Percentiles rank a stretch among this genome's conserved stretches.
Conservation (phyloP, 2,113 vertebrate genomes). For the Calyptomena viridis region DNA sequence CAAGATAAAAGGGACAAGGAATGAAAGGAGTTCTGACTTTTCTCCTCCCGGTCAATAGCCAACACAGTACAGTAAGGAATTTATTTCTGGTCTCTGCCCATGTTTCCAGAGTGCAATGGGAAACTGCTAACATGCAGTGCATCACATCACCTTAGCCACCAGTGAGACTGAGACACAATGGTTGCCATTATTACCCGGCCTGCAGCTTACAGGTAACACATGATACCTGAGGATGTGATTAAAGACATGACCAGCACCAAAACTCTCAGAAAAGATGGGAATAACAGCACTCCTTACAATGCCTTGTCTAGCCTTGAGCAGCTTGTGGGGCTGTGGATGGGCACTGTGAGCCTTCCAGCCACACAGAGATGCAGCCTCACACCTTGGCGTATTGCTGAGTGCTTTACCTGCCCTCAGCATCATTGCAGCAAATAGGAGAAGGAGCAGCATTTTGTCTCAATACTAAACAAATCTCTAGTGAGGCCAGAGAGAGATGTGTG, state of each 20-base stretch:
- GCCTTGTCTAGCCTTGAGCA: background rate
- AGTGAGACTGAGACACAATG: background rate
- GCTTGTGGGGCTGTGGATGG: background rate
- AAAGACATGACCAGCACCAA: background rate
- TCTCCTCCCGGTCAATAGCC: background rate
- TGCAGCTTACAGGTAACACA: background rate
- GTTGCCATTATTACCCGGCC: background rate
- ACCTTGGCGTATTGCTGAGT: fast-evolving
- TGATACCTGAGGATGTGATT: fast-evolving
- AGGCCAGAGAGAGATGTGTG: background rate
- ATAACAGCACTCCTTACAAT: background rate
- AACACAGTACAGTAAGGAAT: background rate
- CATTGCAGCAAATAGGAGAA: background rate
- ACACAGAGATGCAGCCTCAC: fast-evolving
- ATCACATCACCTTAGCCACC: background rate
- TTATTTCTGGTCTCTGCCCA: background rate
- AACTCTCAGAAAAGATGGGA: background rate
- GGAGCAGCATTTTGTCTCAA: background rate
- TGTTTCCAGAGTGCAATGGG: background rate
- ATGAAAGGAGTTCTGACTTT: background rate
- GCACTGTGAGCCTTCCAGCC: background rate
- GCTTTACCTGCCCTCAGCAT: background rate
- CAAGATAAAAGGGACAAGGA: background rate
- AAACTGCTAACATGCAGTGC: fast-evolving
- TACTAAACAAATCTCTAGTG: background rate